Evolutionary conservation across 2,113 vertebrate species (phyloP).

Genomic region (Syrrhaptes paradoxus): DNA sequence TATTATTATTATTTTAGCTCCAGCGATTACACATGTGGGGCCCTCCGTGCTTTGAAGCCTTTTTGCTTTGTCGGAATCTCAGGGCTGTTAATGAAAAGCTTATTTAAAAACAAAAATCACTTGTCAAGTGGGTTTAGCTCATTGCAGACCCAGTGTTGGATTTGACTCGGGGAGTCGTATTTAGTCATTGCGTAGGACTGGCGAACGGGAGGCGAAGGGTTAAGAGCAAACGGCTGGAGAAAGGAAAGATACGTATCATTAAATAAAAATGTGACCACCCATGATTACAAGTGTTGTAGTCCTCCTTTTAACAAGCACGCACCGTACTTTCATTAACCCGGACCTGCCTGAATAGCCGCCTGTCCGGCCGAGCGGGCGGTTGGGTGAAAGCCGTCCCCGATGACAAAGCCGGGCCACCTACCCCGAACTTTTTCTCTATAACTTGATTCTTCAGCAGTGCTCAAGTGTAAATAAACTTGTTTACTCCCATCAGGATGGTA

Average conservation of each 20-base stretch:
- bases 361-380: constrained; percentile 53
- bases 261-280: constrained; percentile 76
- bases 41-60: neutral
- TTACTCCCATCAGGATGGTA: constrained; percentile 74
- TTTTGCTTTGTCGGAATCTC: neutral
- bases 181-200: neutral
- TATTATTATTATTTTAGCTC: constrained; percentile 17
- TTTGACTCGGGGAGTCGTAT: neutral
- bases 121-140: neutral
- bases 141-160: neutral
- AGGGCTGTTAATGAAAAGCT: neutral
- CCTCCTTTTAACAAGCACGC: constrained; percentile 66
- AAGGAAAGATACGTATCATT: constrained; percentile 62
- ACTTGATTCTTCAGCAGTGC: constrained; percentile 74
- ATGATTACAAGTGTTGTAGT: constrained; percentile 61
- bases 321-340: constrained; percentile 67
- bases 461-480: constrained; percentile 80
- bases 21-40: neutral
- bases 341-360: constrained; percentile 68
- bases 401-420: constrained; percentile 74
- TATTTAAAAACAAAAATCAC: constrained; percentile 4
- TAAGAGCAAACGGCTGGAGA: neutral
- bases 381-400: constrained; percentile 55
- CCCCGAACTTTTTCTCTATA: constrained; percentile 68
- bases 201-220: constrained; percentile 28